Base-by-base conservation (phyloP, 2,888 invertebrate genomes). In the Beris chalybata region DNA sequence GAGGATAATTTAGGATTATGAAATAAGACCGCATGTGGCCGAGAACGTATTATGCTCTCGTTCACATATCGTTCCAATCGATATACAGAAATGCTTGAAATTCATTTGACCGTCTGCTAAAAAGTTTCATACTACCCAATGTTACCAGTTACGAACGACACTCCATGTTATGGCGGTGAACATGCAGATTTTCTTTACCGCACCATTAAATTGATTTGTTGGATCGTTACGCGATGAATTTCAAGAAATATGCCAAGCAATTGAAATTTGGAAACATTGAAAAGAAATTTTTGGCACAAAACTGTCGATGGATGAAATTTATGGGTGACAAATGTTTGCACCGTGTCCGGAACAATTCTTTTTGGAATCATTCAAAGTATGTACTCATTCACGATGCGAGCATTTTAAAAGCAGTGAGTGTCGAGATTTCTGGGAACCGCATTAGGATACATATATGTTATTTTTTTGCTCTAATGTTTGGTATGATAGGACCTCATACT, bases 151-250 rank as follows among this genome's bases (percentile, higher is more conserved):
- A 9, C 53, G 53, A 9, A 9, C 53, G 53, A 9, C 30, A 44
- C 11, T 44, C 44, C 1, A 4, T 12, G 48, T 48, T n/a, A 38
- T 48, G 15, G 47, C 45, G 30, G 12, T n/a, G 58, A 47, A n/a
- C 47, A 58, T 58, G 58, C 58, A 58, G 45, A 58, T 58, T 58
- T 58, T 29, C 58, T 58, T 58, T 58, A 30, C 58, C 58, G 47
- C 58, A 47, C 58, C 58, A 58, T 58, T 58, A 58, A 58, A 30
- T 58, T 58, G 58, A 58, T 58, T 58, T 58, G 58, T 58, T 54
- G 58, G 47, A 58, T 58, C 58, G 47, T 58, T 58, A 30, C 22
- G 30, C 54, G 54, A 54, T 54, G 54, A 54, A 32, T 15, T 29
- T 58, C 47, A 47, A 11, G 12, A 47, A 29, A 45, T 30, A 47